phyloP scores from a whole-genome alignment of 2,113 vertebrate genomes.

The Gymnobelideus leadbeateri region DNA sequence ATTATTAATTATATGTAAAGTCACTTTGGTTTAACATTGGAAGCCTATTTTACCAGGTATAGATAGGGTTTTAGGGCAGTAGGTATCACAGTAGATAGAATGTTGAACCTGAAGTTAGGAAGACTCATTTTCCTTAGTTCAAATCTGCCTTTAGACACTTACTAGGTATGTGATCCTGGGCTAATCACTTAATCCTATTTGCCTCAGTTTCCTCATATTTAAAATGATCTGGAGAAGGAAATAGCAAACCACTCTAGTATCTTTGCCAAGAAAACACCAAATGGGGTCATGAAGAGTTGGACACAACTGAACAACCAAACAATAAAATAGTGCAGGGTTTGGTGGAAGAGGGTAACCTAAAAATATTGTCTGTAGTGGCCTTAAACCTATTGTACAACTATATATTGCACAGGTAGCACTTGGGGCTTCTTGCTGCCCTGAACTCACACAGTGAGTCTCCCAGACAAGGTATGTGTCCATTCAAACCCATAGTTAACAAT shows the following conservation, averaged over 20 bases:
- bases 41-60: background rate
- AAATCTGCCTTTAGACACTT: background rate
- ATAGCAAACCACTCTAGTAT: background rate
- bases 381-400: background rate
- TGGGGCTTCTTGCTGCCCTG: background rate
- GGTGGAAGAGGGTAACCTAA: background rate
- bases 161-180: background rate
- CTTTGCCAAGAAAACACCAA: background rate
- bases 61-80: background rate
- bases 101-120: too few species aligned
- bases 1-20: background rate
- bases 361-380: background rate
- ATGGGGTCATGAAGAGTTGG: background rate
- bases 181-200: background rate
- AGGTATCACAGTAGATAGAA: too few species aligned
- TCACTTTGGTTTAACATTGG: background rate
- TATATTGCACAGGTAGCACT: background rate
- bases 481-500: background rate
- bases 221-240: background rate
- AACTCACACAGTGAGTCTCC: background rate
- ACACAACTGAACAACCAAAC: background rate
- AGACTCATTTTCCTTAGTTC: background rate
- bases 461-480: background rate
- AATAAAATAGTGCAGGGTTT: background rate
- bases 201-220: background rate